These are phyloP conservation scores for Euplagia quadripunctaria DNA, from an alignment of 2,888 invertebrate species.

Conservation along the genomic window DNA sequence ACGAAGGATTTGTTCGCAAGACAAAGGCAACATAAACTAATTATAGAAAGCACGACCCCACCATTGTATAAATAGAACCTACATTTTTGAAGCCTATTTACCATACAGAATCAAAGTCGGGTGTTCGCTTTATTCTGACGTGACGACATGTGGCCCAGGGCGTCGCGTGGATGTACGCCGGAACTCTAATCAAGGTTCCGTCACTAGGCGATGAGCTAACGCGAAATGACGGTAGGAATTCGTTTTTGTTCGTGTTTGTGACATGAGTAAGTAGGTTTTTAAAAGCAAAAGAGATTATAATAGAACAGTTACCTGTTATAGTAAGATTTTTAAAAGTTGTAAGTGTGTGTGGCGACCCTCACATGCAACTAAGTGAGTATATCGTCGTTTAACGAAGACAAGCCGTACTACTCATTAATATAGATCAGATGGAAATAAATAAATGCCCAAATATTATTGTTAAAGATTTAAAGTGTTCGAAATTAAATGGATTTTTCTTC, in stretches of 20 bases:
- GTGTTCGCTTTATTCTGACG: conserved; percentile 40
- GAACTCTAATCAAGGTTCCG: conserved; percentile 52
- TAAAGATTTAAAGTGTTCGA: too few relatives aligned
- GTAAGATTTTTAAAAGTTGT: background rate
- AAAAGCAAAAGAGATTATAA: background rate
- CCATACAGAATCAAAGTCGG: conserved; percentile 43
- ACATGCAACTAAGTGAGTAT: background rate
- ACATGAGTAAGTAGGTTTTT: background rate
- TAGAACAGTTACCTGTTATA: background rate
- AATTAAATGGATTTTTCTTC: background rate
- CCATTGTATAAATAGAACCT: conserved; percentile 3
- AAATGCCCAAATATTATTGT: too few relatives aligned
- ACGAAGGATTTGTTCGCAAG: background rate
- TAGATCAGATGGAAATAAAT: too few relatives aligned
- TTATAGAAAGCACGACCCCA: conserved; percentile 3
- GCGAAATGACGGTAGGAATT: conserved; percentile 35
- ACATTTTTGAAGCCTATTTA: conserved; percentile 38
- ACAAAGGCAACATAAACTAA: conserved; percentile 6
- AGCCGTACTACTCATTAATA: too few relatives aligned
- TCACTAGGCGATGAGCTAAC: conserved; percentile 38
- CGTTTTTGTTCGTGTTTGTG: conserved; percentile 14
- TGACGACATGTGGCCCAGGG: conserved; percentile 42
- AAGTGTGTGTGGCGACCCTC: background rate
- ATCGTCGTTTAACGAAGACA: too few relatives aligned
- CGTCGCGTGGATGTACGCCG: conserved; percentile 31